Evolutionary conservation across 2,797 vertebrate genomes (phyloP).

Genomic region (Corythornis leucogaster): DNA sequence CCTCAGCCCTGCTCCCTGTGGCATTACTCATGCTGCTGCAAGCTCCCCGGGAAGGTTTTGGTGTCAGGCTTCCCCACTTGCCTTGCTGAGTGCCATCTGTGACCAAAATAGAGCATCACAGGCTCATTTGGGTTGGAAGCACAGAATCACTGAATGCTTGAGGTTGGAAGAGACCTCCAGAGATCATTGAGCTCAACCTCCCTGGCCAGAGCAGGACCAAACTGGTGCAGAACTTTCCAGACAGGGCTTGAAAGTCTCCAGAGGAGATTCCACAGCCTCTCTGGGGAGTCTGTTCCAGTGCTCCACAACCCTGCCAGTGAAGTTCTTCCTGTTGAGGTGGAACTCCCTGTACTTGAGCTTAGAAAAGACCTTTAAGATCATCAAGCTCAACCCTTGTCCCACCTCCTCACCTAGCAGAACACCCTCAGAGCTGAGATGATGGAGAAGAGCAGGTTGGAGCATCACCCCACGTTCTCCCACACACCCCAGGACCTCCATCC

Average conservation of each 20-base stretch:
- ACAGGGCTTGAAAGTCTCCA: no score
- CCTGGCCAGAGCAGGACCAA: no score
- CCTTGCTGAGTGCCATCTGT: background rate
- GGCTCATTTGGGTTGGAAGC: background rate
- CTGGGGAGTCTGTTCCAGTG: no score
- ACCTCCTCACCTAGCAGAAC: background rate
- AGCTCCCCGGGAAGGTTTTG: background rate
- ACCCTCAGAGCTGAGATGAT: background rate
- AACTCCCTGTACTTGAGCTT: no score
- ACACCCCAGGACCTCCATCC: background rate
- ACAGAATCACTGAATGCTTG: no score
- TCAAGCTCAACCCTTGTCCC: background rate
- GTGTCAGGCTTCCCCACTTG: background rate
- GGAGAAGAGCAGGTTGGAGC: background rate
- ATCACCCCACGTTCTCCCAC: fast-evolving
- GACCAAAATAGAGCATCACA: background rate
- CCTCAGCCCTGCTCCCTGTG: background rate
- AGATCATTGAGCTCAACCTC: no score
- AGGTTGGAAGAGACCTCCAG: no score
- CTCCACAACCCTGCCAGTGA: no score
- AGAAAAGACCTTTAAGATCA: background rate
- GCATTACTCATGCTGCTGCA: background rate
- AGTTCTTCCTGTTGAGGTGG: no score
- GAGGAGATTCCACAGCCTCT: no score
- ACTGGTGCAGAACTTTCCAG: no score